Base-by-base conservation (phyloP, 2,888 invertebrate genomes). In the Standfussiana lucernea region DNA sequence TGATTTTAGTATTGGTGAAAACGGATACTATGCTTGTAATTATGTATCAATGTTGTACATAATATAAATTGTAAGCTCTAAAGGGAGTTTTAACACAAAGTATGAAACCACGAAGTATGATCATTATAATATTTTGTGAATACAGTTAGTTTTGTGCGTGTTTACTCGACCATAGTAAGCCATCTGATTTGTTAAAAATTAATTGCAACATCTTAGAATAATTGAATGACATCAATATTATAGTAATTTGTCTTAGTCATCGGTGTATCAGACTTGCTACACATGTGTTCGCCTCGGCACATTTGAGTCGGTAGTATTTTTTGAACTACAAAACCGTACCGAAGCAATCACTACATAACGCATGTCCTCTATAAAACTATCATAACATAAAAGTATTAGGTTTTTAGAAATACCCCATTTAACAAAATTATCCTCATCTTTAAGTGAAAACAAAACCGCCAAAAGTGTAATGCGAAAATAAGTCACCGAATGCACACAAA, bases 21-120 rank as follows among this genome's bases (percentile, higher is more conserved):
- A 40, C n/a, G 15, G 64, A 8, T 10, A 40, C 0, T 40, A 37
- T 61, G n/a, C 40, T 18, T 40, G n/a, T 40, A 64, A 64, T n/a
- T n/a, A 40, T 81, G 35, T 35, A 10, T 72, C n/a, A n/a, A 42
- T 67, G 28, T 81, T 85, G 74, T 86, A 84, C 56, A 82, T 78
- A 83, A 64, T 47, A 59, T 74, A 53, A 53, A 72, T 28, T 65
- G 24, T 59, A 61, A 32, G 67, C 56, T 68, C 69, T 77, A 53
- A 59, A 72, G 50, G 2, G 66, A 61, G 13, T 59, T 66, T 40
- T 77, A 74, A 73, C 28, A 56, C 37, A 28, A 15, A 0, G 18
- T 32, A 59, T 32, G 35, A 35, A 35, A 61, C 77, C 40, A 61
- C 32, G 35, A 72, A 64, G 50, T 80, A 59, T 56, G 18, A 28